phyloP scores from a whole-genome alignment of 2,113 vertebrate species.

The Antidorcas marsupialis region DNA sequence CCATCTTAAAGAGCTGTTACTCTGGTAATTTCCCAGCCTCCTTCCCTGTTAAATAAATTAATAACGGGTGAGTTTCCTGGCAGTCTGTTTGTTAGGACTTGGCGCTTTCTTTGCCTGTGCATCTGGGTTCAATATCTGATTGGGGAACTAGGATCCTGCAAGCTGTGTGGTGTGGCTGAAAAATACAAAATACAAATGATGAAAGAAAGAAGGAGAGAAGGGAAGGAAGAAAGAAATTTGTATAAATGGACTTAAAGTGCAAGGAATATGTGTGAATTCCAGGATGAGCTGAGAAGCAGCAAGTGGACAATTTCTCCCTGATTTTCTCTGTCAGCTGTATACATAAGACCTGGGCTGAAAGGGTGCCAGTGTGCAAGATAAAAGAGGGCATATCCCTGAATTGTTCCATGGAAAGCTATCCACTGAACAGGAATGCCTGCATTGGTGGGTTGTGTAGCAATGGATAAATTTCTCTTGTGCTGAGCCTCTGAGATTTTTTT shows the following conservation, averaged over 20 bases:
- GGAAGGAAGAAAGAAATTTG: neutral
- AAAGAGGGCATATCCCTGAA: neutral
- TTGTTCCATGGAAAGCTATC: neutral
- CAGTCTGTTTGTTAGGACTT: neutral
- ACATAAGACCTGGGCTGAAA: neutral
- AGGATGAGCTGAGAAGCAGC: neutral
- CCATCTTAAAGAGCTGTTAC: too few relatives aligned
- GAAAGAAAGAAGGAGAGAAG: neutral
- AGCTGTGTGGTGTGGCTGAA: neutral
- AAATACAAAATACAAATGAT: neutral
- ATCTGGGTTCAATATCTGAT: neutral
- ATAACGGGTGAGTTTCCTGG: fast-evolving
- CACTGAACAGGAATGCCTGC: neutral
- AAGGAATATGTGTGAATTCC: neutral
- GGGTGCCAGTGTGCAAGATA: neutral
- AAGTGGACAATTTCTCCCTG: neutral
- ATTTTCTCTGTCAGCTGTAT: neutral
- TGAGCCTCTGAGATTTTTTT: neutral
- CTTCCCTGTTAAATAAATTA: neutral
- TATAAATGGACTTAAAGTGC: neutral
- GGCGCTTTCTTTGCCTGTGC: neutral
- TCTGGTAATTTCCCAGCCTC: neutral
- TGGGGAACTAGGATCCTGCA: neutral
- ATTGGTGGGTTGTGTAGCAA: fast-evolving
- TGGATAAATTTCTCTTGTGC: neutral